Percentiles rank a stretch among this genome's conserved stretches.
Conservation (phyloP, 2,797 vertebrate genomes). For the Jordanella pulchra region DNA sequence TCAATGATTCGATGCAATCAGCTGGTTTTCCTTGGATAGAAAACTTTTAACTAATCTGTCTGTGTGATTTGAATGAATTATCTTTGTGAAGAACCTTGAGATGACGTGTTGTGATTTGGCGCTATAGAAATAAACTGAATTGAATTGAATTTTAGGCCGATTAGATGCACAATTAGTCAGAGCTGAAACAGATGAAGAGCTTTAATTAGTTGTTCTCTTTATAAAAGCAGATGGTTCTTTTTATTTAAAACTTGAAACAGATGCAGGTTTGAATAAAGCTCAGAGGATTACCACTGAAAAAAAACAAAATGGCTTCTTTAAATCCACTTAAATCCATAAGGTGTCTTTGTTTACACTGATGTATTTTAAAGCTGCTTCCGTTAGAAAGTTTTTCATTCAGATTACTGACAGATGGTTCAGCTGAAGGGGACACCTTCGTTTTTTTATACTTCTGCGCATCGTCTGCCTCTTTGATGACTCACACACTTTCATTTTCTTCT, state of each 20-base stretch:
- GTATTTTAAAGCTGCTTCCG: not conserved
- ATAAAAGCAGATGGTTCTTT: conserved; percentile 23
- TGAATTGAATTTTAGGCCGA: not conserved
- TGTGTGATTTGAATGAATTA: no score
- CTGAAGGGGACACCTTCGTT: not conserved
- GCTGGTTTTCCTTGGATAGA: no score
- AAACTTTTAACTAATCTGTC: no score
- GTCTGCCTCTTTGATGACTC: conserved; percentile 31
- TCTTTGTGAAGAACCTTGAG: no score
- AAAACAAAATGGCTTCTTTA: conserved; percentile 13
- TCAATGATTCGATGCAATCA: no score
- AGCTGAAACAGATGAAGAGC: not conserved
- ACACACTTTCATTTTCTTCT: conserved; percentile 53
- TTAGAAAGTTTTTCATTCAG: conserved; percentile 7
- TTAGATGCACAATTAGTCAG: not conserved
- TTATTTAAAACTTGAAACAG: conserved; percentile 19
- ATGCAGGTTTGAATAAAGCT: conserved; percentile 4
- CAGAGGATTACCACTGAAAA: conserved; percentile 14
- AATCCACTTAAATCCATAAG: conserved; percentile 24
- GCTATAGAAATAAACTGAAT: no score
- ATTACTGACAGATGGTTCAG: conserved; percentile 41
- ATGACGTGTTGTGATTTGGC: no score
- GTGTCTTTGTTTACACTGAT: conserved; percentile 11
- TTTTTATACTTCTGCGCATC: conserved; percentile 4
- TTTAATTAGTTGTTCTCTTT: not conserved